Base-by-base conservation (phyloP, 2,797 vertebrate species). In the Merluccius polli region DNA sequence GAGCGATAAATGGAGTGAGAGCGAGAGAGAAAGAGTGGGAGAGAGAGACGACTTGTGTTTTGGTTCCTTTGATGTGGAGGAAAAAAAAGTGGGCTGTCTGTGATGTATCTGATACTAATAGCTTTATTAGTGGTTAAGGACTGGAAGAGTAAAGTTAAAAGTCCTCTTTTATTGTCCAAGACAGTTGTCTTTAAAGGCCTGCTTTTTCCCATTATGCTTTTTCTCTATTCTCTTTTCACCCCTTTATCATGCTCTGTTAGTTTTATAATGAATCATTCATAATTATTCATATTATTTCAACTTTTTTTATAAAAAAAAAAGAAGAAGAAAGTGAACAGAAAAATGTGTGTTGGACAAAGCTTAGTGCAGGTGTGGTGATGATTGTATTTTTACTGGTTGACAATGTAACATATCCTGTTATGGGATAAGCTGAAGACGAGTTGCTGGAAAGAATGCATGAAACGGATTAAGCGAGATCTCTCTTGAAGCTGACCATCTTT, bases 351-450 rank as follows among this genome's bases (percentile, higher is more conserved):
- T 65, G 10, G 12, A 44, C 71, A 31, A 73, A 73, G 48, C 79
- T 71, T 32, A 9, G 41, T 74, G 74, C 36, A 79, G 77, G 81
- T 85, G 79, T 73, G 68, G 79, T 83, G 76, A 78, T 70, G 77
- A 78, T 83, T 83, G 76, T 76, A 76, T 80, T 84, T 82, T 73
- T 77, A 83, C 76, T 78, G 74, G 74, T 82, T 29, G 16, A 70
- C 31, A 27, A 81, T 80, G 79, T 83, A 86, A 80, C 80, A 75
- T 48, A 78, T 83, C 74, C 75, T 75, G 71, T 86, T 79, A 78
- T 41, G 18, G 73, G 24, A 59, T n/a, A 18, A 72, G 69, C 75
- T 80, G 78, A 36, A 30, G 38, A 52, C 75, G 77, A 85, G 83
- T 77, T 75, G 38, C 83, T 78, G 44, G 69, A 83, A 79, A 79